phyloP scores from a whole-genome alignment of 2,113 vertebrate genomes.

The Chaenogobius annularis region DNA sequence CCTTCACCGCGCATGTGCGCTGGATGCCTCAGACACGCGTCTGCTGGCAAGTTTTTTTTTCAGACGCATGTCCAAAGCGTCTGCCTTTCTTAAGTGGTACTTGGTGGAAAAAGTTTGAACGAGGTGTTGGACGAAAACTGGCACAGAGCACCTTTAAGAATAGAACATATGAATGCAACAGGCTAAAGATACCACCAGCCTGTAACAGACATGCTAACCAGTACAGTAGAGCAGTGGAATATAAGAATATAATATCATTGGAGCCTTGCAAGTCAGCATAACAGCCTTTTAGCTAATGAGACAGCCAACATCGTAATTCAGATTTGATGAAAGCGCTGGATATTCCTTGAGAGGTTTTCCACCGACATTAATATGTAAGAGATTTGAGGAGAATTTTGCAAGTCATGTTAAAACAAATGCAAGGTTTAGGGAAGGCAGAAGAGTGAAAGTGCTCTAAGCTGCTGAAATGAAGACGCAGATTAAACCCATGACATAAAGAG shows the following conservation, averaged over 20 bases:
- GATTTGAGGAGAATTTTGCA: conserved; percentile 26
- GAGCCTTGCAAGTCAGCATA: conserved; percentile 54
- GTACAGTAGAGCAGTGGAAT: not conserved
- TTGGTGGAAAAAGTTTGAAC: too few species aligned
- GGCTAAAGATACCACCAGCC: not conserved
- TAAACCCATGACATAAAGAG: conserved; percentile 14
- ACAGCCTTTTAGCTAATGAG: conserved; percentile 70
- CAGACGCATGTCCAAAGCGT: too few species aligned
- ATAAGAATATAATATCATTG: not conserved
- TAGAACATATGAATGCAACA: too few species aligned
- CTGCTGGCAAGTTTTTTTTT: too few species aligned
- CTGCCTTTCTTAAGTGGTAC: too few species aligned
- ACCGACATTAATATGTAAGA: conserved; percentile 51
- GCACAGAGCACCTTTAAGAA: too few species aligned
- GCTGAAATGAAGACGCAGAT: conserved; percentile 35
- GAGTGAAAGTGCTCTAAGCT: conserved; percentile 37
- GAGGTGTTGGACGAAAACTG: too few species aligned
- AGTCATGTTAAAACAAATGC: conserved; percentile 43
- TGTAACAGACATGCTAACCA: not conserved
- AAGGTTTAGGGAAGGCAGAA: conserved; percentile 32
- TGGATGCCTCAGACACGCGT: too few species aligned
- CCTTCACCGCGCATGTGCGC: too few species aligned
- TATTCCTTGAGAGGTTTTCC: conserved; percentile 25
- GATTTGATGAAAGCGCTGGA: conserved; percentile 38
- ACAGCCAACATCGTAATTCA: conserved; percentile 55